A percentile compares a stretch with the other conserved stretches of the same genome.
These are phyloP conservation scores for Reticulitermes lucifugus DNA, from an alignment of 2,888 invertebrate genomes.

Conservation along the genomic window DNA sequence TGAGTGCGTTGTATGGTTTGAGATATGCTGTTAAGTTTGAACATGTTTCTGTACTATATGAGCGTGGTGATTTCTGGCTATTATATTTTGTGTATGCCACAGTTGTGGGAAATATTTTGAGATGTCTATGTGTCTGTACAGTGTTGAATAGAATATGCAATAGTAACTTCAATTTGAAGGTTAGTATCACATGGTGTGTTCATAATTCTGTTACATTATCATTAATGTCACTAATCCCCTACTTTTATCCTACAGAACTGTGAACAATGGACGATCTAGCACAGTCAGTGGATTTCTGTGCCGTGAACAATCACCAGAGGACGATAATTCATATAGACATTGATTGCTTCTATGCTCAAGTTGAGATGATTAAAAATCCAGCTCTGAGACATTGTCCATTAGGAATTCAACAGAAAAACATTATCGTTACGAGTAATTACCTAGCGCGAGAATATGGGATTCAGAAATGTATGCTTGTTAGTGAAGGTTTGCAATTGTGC, in stretches of 20 bases:
- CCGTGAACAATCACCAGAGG: conserved; percentile 67
- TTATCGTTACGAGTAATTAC: conserved; percentile 88
- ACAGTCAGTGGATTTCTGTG: conserved; percentile 27
- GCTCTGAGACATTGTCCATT: conserved; percentile 74
- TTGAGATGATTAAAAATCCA: conserved; percentile 82
- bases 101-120: no score
- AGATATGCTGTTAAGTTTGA: background rate
- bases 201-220: no score
- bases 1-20: background rate
- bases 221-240: background rate
- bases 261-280: conserved; percentile 41
- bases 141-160: no score
- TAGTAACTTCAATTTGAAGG: no score
- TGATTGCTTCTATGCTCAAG: conserved; percentile 90
- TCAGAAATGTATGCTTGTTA: conserved; percentile 80
- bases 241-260: conserved; percentile 3
- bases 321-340: conserved; percentile 84
- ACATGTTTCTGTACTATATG: background rate
- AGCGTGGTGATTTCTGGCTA: background rate
- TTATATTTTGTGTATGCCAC: background rate
- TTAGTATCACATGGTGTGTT: no score
- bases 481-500: conserved; percentile 80
- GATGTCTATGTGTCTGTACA: no score
- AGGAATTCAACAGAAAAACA: conserved; percentile 86
- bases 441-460: conserved; percentile 81